Base-by-base conservation (phyloP, 2,888 invertebrate genomes). In the Sinhomidia bicolor region DNA sequence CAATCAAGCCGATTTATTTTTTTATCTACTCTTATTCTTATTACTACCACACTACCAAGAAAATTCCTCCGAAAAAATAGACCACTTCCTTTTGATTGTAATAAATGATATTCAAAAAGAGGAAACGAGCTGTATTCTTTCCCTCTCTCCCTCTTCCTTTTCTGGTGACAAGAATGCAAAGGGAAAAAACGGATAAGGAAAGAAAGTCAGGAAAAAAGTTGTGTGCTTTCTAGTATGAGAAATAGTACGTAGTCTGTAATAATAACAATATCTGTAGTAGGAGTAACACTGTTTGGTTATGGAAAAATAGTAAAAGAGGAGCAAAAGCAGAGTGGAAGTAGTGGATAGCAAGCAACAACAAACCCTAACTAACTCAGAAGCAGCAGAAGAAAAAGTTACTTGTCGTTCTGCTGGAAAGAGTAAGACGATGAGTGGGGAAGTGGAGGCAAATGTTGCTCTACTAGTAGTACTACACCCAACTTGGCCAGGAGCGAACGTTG, bases 1-100 rank as follows among this genome's bases (percentile, higher is more conserved):
- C n/a, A n/a, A n/a, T n/a, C n/a, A n/a, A n/a, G n/a, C n/a, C n/a
- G n/a, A n/a, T n/a, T n/a, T n/a, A n/a, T n/a, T n/a, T n/a, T n/a
- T n/a, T n/a, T n/a, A n/a, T n/a, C n/a, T n/a, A n/a, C n/a, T n/a
- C n/a, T n/a, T n/a, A n/a, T n/a, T n/a, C n/a, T n/a, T n/a, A n/a
- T n/a, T n/a, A n/a, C n/a, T n/a, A n/a, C n/a, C n/a, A n/a, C n/a
- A n/a, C n/a, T n/a, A n/a, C n/a, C n/a, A n/a, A n/a, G n/a, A n/a
- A n/a, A n/a, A 74, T 51, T 51, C 41, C 68, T 14, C 41, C 12
- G 23, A n/a, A 68, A 68, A 41, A n/a, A 71, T 29, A 57, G 4
- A 60, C 26, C 26, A 60, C 51, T 32, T 78, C 57, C n/a, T 44
- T 41, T 14, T 80, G 79, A 80, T 81, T 80, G n/a, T 47, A n/a